phyloP scores from a whole-genome alignment of 2,797 vertebrate species.

The Macropus fuliginosus region DNA sequence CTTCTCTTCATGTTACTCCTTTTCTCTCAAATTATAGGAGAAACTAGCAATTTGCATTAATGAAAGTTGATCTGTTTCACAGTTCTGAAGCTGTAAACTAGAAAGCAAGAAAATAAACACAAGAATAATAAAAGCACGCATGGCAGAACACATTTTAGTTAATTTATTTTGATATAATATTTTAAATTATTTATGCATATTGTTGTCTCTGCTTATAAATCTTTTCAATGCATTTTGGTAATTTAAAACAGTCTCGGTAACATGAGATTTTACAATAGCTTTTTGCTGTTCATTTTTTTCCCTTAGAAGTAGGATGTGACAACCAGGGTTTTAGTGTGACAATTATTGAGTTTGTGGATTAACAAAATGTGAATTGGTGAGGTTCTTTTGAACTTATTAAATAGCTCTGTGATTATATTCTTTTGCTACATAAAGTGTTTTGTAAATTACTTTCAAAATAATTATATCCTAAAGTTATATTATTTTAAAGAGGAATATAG shows the following conservation, averaged over 20 bases:
- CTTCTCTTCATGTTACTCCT: neutral
- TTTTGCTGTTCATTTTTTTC: slow-evolving; percentile 10
- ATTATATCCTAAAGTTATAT: neutral
- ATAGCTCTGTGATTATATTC: neutral
- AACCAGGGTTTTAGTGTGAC: neutral
- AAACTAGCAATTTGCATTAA: neutral
- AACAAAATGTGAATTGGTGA: slow-evolving; percentile 32
- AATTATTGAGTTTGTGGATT: neutral
- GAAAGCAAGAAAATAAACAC: neutral
- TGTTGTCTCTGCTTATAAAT: neutral
- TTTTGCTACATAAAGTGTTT: slow-evolving; percentile 49
- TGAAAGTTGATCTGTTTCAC: neutral
- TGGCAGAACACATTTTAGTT: neutral
- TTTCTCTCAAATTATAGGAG: neutral
- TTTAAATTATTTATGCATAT: neutral
- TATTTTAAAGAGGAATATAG: slow-evolving; percentile 16
- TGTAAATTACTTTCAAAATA: slow-evolving; percentile 29
- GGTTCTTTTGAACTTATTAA: slow-evolving; percentile 15
- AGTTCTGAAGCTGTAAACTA: neutral
- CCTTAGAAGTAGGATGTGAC: neutral
- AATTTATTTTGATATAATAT: neutral
- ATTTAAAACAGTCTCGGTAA: neutral
- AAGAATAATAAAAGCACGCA: neutral
- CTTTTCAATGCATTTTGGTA: neutral
- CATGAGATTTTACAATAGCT: neutral